These are phyloP conservation scores for Torymus aiolomorphi DNA, from an alignment of 2,888 invertebrate species.

Conservation along the genomic window DNA sequence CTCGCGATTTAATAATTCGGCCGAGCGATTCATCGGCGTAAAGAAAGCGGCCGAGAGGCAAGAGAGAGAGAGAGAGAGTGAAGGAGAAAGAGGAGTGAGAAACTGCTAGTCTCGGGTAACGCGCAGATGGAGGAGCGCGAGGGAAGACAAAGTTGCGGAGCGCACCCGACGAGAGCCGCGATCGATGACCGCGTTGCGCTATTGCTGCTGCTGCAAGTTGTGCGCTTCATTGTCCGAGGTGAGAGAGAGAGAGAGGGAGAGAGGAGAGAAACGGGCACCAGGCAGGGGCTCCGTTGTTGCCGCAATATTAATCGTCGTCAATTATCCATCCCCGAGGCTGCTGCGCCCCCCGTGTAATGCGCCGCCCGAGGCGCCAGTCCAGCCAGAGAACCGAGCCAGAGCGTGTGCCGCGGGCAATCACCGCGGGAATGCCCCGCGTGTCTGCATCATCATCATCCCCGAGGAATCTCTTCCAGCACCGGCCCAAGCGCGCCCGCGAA, in stretches of 20 bases:
- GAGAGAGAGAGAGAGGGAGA: slow-evolving; percentile 6
- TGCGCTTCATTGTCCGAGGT: slow-evolving; percentile 23
- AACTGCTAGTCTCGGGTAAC: too few species aligned
- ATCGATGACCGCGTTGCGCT: not conserved
- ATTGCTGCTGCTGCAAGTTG: not conserved
- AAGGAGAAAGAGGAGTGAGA: too few species aligned
- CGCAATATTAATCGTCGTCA: slow-evolving; percentile 42
- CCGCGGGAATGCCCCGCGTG: not conserved
- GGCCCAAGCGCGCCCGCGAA: too few species aligned
- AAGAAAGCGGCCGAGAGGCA: not conserved
- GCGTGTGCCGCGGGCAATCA: slow-evolving; percentile 1
- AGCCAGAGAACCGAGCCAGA: not conserved
- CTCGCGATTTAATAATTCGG: slow-evolving; percentile 3
- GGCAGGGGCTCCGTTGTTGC: not conserved
- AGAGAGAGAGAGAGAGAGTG: too few species aligned
- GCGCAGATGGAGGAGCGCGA: not conserved
- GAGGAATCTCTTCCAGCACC: too few species aligned
- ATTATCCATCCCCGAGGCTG: slow-evolving; percentile 26
- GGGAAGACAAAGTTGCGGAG: not conserved
- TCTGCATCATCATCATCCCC: not conserved
- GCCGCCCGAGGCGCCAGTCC: too few species aligned
- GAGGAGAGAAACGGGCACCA: slow-evolving; percentile 25
- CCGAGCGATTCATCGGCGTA: not conserved
- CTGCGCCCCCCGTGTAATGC: not conserved
- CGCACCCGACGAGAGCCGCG: not conserved